Percentiles rank a stretch among this genome's conserved stretches.
phyloP scores from a whole-genome alignment of 2,888 invertebrate genomes.

The Cataglyphis albicans region DNA sequence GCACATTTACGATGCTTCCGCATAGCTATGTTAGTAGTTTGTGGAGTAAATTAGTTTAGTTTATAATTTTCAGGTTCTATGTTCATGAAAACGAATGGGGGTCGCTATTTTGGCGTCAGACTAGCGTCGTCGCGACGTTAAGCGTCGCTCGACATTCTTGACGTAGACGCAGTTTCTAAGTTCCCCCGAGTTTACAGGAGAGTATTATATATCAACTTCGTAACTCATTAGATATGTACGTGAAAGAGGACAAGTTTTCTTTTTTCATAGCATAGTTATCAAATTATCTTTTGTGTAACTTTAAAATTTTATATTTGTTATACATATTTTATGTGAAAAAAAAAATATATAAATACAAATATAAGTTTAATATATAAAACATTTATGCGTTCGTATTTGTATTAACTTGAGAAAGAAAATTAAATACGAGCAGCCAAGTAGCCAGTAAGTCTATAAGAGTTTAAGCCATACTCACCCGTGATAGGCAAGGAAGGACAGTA shows the following conservation, averaged over 20 bases:
- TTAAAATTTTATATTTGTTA: constrained; percentile 6
- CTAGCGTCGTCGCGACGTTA: constrained; percentile 74
- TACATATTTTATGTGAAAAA: background rate
- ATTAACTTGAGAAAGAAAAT: background rate
- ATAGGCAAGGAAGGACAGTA: constrained; percentile 92
- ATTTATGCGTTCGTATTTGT: background rate
- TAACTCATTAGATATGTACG: constrained; percentile 66
- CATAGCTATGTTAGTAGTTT: constrained; percentile 37
- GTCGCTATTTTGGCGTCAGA: constrained; percentile 74
- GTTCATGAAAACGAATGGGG: constrained; percentile 78
- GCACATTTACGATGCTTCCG: constrained; percentile 42
- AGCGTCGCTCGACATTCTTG: constrained; percentile 73
- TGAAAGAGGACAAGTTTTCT: background rate
- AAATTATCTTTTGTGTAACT: constrained; percentile 5
- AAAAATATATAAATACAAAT: background rate
- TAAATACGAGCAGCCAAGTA: background rate
- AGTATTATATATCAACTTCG: constrained; percentile 58
- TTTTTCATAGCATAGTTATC: background rate
- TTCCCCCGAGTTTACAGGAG: constrained; percentile 68
- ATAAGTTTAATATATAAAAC: constrained; percentile 7
- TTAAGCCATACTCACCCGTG: constrained; percentile 89
- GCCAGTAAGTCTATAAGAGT: background rate
- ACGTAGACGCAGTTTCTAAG: constrained; percentile 73
- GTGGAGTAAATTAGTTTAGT: constrained; percentile 79
- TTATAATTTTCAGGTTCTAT: constrained; percentile 77